Percentiles rank a stretch among this genome's conserved stretches.
Conservation (phyloP, 2,797 vertebrate species). For the Bovichtus diacanthus region DNA sequence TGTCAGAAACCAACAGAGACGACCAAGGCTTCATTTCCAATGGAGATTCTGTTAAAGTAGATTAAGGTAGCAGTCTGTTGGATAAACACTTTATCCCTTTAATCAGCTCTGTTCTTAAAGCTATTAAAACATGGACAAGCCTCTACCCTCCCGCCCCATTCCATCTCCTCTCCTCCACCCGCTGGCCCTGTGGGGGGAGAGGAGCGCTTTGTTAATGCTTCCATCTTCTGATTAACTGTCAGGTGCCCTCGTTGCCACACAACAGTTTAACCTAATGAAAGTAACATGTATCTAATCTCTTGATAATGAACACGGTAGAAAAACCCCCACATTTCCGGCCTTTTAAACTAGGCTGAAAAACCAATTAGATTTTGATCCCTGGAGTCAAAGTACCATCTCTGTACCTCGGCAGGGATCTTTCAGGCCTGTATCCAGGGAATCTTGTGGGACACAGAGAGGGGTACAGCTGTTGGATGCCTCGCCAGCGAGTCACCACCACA, state of each 20-base stretch:
- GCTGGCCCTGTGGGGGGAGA: slow-evolving; percentile 15
- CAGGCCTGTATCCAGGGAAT: slow-evolving; percentile 49
- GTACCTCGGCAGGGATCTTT: slow-evolving; percentile 31
- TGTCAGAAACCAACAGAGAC: slow-evolving; percentile 25
- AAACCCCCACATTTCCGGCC: slow-evolving; percentile 31
- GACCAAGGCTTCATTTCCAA: slow-evolving; percentile 29
- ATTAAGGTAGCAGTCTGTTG: slow-evolving; percentile 62
- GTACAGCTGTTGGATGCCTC: slow-evolving; percentile 84
- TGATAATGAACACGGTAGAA: slow-evolving; percentile 37
- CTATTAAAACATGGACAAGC: slow-evolving; percentile 65
- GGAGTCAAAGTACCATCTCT: slow-evolving; percentile 56
- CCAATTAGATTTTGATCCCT: slow-evolving; percentile 66
- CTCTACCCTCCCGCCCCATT: slow-evolving; percentile 27
- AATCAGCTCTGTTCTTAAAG: slow-evolving; percentile 73
- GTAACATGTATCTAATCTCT: slow-evolving; percentile 64
- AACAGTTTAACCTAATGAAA: slow-evolving; percentile 57
- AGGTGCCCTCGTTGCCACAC: slow-evolving; percentile 52
- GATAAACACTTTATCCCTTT: slow-evolving; percentile 72
- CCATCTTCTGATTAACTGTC: slow-evolving; percentile 61
- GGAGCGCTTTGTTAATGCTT: slow-evolving; percentile 43
- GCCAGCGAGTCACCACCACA: slow-evolving; percentile 77
- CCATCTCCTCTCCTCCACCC: slow-evolving; percentile 42
- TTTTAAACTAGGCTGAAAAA: slow-evolving; percentile 57
- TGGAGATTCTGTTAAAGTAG: slow-evolving; percentile 50
- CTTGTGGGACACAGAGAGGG: slow-evolving; percentile 50